These are phyloP conservation scores for Anarhynchus alexandrinus DNA, from an alignment of 2,113 vertebrate species.

Conservation along the genomic window DNA sequence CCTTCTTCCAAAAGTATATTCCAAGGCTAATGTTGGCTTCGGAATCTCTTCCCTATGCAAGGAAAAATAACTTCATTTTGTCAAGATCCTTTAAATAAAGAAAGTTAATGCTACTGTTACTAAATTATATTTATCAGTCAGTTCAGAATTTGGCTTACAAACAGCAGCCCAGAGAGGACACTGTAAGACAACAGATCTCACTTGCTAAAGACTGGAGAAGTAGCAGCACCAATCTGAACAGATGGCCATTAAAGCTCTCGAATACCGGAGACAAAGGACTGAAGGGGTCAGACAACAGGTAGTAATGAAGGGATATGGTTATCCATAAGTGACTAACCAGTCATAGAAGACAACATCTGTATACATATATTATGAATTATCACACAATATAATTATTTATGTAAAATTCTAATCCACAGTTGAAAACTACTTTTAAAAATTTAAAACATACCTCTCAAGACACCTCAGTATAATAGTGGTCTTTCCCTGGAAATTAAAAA, in stretches of 20 bases:
- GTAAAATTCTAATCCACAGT: neutral
- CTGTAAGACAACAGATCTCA: neutral
- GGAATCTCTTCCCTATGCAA: constrained; percentile 85
- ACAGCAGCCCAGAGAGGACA: neutral
- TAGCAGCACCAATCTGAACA: neutral
- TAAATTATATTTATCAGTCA: neutral
- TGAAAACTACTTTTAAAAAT: neutral
- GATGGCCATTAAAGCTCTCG: neutral
- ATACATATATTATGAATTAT: neutral
- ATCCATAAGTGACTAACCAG: neutral
- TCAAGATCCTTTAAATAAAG: neutral
- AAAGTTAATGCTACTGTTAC: neutral
- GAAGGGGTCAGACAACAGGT: neutral
- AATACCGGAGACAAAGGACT: neutral
- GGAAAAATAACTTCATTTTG: neutral
- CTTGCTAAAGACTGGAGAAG: neutral
- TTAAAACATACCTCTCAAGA: constrained; percentile 86
- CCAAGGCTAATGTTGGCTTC: constrained; percentile 91
- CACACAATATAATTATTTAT: neutral
- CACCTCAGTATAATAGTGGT: constrained; percentile 90
- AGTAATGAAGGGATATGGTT: neutral
- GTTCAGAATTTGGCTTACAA: neutral
- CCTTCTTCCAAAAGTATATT: constrained; percentile 92
- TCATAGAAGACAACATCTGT: neutral
- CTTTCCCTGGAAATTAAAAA: constrained; percentile 83